These are phyloP conservation scores for Polydrusus tereticollis DNA, from an alignment of 2,888 invertebrate species.

Conservation along the genomic window DNA sequence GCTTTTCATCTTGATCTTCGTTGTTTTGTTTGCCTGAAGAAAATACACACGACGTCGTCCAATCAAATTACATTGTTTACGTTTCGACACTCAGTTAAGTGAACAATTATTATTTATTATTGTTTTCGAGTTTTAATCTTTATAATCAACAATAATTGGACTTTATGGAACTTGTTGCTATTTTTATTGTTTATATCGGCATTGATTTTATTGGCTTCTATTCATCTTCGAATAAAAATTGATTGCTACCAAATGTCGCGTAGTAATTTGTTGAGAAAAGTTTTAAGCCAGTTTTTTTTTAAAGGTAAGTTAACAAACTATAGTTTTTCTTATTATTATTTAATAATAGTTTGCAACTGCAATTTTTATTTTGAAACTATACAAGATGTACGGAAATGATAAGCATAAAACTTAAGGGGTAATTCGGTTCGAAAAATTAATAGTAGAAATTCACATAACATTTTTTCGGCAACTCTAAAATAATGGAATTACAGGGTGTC, in stretches of 20 bases:
- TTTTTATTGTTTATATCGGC: background rate
- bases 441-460: too few relatives aligned
- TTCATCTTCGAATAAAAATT: background rate
- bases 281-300: slow-evolving; percentile 19
- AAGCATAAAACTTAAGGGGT: too few relatives aligned
- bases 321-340: too few relatives aligned
- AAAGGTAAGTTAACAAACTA: slow-evolving; percentile 21
- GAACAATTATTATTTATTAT: too few relatives aligned
- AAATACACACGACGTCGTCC: slow-evolving; percentile 5
- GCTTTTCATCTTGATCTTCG: slow-evolving; percentile 19
- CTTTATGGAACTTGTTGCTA: background rate
- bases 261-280: slow-evolving; percentile 23
- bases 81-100: too few relatives aligned
- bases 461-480: too few relatives aligned
- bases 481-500: too few relatives aligned
- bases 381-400: too few relatives aligned
- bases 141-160: background rate
- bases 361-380: too few relatives aligned
- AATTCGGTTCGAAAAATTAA: too few relatives aligned
- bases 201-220: background rate
- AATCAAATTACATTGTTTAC: too few relatives aligned
- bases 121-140: slow-evolving; percentile 2
- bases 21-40: background rate
- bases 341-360: too few relatives aligned
- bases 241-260: slow-evolving; percentile 32